These are phyloP conservation scores for Tangara arthus DNA, from an alignment of 2,797 vertebrate genomes.

Conservation along the genomic window DNA sequence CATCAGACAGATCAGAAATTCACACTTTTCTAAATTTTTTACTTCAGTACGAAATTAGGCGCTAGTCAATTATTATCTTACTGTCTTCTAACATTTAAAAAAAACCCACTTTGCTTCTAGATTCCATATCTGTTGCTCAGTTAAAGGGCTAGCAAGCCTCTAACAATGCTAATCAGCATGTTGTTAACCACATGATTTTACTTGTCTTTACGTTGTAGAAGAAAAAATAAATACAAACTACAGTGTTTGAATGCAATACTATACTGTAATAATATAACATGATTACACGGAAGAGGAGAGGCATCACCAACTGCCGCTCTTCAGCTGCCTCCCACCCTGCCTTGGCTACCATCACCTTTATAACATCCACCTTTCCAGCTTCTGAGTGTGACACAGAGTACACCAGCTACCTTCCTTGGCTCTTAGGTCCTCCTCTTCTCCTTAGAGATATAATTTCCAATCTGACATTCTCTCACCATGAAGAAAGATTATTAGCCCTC, in stretches of 20 bases:
- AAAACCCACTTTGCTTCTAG: not conserved
- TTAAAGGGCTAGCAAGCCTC: not conserved
- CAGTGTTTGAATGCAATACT: not conserved
- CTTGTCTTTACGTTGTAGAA: not conserved
- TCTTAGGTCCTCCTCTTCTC: not conserved
- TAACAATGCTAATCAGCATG: not conserved
- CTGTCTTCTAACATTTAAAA: not conserved
- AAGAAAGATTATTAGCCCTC: not conserved
- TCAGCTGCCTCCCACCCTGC: not conserved
- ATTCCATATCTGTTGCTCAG: rapidly evolving
- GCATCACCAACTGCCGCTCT: not conserved
- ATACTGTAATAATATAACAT: not conserved
- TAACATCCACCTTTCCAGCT: not conserved
- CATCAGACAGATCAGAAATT: not conserved
- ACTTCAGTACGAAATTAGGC: not conserved
- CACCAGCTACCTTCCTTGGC: not conserved
- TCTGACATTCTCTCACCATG: not conserved
- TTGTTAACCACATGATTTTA: not conserved
- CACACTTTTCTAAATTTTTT: not conserved
- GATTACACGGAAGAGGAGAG: rapidly evolving
- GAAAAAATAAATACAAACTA: not conserved
- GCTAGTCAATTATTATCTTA: not conserved
- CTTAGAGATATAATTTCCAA: not conserved
- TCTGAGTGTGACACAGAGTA: not conserved
- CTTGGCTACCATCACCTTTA: not conserved